phyloP scores from a whole-genome alignment of 1,140 invertebrate species.

The Harpegnathos saltator region DNA sequence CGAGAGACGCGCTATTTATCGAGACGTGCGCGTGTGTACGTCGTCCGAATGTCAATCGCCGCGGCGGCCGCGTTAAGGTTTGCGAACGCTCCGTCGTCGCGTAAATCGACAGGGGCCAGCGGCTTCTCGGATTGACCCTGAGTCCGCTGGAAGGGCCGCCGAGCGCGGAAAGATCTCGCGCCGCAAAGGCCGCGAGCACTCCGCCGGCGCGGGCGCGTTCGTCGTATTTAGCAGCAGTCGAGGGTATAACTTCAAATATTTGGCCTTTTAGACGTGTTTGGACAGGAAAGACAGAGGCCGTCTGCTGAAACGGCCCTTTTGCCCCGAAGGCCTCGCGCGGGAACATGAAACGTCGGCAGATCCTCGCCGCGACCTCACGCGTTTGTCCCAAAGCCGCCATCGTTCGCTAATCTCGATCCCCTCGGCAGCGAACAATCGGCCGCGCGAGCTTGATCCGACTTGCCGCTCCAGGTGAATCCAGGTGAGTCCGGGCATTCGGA shows the following conservation, averaged over 20 bases:
- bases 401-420: conserved; percentile 4
- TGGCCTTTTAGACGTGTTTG: conserved; percentile 83
- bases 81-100: conserved; percentile 17
- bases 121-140: neutral
- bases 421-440: neutral
- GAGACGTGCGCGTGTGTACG: conserved; percentile 41
- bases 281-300: conserved; percentile 72
- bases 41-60: conserved; percentile 61
- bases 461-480: neutral
- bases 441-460: neutral
- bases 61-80: conserved; percentile 42
- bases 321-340: conserved; percentile 23
- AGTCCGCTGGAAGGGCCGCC: neutral
- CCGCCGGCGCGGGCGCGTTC: conserved; percentile 34
- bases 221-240: conserved; percentile 77
- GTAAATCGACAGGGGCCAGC: conserved; percentile 29
- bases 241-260: conserved; percentile 81
- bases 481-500: neutral
- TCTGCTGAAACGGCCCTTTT: conserved; percentile 57
- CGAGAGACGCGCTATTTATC: conserved; percentile 59
- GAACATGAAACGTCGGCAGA: conserved; percentile 70
- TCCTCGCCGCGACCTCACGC: conserved; percentile 14
- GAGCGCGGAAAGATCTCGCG: conserved; percentile 5
- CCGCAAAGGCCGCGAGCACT: conserved; percentile 45
- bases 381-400: conserved; percentile 38